Evolutionary conservation across 2,113 vertebrate species (phyloP).

Genomic region (Prinia subflava): DNA sequence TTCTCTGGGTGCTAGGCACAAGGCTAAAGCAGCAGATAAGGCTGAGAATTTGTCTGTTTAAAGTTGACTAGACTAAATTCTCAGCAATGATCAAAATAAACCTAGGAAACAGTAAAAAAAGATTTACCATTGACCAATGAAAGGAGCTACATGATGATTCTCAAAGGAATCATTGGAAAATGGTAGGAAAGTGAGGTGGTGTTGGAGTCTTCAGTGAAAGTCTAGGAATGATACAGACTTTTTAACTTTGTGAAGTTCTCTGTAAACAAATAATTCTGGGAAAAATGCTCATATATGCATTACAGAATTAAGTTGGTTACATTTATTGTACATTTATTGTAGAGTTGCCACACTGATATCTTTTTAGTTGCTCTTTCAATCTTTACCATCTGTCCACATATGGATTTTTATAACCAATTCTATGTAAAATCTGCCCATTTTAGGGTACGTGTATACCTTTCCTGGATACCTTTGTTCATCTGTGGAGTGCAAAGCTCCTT

Average conservation of each 20-base stretch:
- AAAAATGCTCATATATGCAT: neutral
- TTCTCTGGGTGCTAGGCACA: neutral
- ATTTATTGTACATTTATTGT: neutral
- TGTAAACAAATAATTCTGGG: neutral
- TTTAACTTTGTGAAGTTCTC: neutral
- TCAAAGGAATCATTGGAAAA: neutral
- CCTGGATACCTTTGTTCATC: neutral
- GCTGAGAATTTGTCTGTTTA: neutral
- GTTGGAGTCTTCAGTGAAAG: neutral
- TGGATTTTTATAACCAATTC: neutral
- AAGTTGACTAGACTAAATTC: neutral
- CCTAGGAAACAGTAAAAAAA: neutral
- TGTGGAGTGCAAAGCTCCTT: neutral
- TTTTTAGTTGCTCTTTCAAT: neutral
- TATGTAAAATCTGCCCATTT: neutral
- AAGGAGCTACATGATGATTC: neutral
- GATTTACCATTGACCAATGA: neutral
- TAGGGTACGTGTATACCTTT: neutral
- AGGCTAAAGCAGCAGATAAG: neutral
- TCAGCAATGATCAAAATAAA: neutral
- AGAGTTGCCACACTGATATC: fast-evolving
- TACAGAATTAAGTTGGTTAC: neutral
- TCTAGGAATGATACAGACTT: neutral
- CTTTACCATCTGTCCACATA: neutral
- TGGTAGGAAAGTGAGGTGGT: neutral